Base-by-base conservation (phyloP, 2,888 invertebrate species). In the Gastracanthus pulcherrimus region DNA sequence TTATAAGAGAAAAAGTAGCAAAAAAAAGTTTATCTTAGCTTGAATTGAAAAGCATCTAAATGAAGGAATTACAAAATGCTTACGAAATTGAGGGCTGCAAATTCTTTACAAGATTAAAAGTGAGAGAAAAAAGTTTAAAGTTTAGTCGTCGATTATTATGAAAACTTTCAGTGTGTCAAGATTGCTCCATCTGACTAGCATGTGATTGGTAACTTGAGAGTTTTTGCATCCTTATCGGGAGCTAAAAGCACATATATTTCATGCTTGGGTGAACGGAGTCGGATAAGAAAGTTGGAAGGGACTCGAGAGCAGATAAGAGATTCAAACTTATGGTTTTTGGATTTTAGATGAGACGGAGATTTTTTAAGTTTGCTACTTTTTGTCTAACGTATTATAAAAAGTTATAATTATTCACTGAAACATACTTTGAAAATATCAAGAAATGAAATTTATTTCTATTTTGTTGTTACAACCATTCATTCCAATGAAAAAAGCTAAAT, bases 291-390 rank as follows among this genome's bases (percentile, higher is more conserved):
- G 62, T 62, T 62, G 19, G 58, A 51, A 13, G 48, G 36, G 29
- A 19, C 62, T 51, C 13, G 48, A 34, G 36, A 23, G 11, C 23
- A 36, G 64, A 75, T 64, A 45, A 75, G 64, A 23, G 26, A 23
- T 64, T 34, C n/a, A 48, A 62, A 74, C 13, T 62, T 74, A 74
- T 38, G 62, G 34, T 45, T 48, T 45, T 62, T 62, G 74, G 48
- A 74, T 62, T 74, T 62, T 34, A 34, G 62, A 7, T 6, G 19
- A 62, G 13, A 34, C 23, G 19, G 19, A 51, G 26, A 23, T 55
- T 55, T 55, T 55, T 55, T 9, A 55, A 55, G 26, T 7, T 55
- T 55, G 11, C 23, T 9, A 23, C 1, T 9, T 51, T 11, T n/a
- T n/a, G 23, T 55, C 55, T 23, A 26, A 2, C 23, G 7, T 19